Percentiles rank a stretch among this genome's conserved stretches.
These are phyloP conservation scores for Spea hammondii DNA, from an alignment of 2,797 vertebrate species.

Conservation along the genomic window DNA sequence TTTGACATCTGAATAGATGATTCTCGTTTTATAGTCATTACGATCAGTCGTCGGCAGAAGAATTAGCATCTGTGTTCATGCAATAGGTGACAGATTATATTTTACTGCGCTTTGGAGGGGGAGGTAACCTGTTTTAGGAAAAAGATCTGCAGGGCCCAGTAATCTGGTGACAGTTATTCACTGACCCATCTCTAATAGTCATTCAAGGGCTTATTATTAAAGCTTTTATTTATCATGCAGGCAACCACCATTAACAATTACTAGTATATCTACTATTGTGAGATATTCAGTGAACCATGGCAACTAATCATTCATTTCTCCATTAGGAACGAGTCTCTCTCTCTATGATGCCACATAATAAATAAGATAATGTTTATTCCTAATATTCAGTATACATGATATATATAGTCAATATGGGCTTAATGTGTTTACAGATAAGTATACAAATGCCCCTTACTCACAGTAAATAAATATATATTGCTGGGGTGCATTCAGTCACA, in stretches of 20 bases:
- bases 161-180: slow-evolving; percentile 39
- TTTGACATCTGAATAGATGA: slow-evolving; percentile 50
- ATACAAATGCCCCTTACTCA: no score
- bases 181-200: slow-evolving; percentile 42
- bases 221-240: slow-evolving; percentile 41
- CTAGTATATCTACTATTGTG: slow-evolving; percentile 41
- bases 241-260: slow-evolving; percentile 42
- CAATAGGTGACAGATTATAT: slow-evolving; percentile 49
- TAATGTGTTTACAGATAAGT: not conserved
- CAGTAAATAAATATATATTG: no score
- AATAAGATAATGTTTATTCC: not conserved
- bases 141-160: slow-evolving; percentile 34
- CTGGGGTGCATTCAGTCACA: no score
- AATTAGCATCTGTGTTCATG: slow-evolving; percentile 33
- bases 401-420: not conserved
- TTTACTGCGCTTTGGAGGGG: slow-evolving; percentile 39
- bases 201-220: slow-evolving; percentile 31
- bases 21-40: slow-evolving; percentile 44
- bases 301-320: slow-evolving; percentile 38
- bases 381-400: not conserved
- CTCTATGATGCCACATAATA: not conserved
- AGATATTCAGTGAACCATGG: slow-evolving; percentile 30
- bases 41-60: slow-evolving; percentile 32
- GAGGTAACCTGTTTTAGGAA: slow-evolving; percentile 26
- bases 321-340: slow-evolving; percentile 21